A percentile compares a stretch with the other conserved stretches of the same genome.
These are phyloP conservation scores for Scomber colias DNA, from an alignment of 2,113 vertebrate genomes.

Conservation along the genomic window DNA sequence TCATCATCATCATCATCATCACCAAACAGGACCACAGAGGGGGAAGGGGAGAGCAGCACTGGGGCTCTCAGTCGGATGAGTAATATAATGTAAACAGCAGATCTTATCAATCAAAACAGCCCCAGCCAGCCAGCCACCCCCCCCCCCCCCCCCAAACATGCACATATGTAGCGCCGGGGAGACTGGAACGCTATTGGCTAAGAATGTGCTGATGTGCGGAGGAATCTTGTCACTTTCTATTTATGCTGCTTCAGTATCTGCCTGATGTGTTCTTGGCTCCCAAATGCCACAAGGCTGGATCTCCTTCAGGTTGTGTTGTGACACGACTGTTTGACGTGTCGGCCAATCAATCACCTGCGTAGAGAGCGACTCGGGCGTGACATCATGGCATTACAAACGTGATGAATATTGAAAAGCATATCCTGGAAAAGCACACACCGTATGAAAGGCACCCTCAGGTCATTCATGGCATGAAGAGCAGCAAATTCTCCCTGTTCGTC, in stretches of 20 bases:
- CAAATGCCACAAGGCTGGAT: not conserved
- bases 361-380: not conserved
- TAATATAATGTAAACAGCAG: constrained; percentile 56
- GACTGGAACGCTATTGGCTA: constrained; percentile 26
- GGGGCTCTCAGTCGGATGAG: constrained; percentile 28
- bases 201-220: constrained; percentile 37
- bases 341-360: constrained; percentile 10
- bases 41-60: constrained; percentile 20
- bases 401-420: not conserved
- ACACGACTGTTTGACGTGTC: constrained; percentile 19
- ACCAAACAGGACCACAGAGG: constrained; percentile 18
- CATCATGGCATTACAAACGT: not conserved
- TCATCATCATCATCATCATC: constrained; percentile 59
- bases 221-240: constrained; percentile 52
- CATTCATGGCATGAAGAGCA: constrained; percentile 95
- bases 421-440: constrained; percentile 82
- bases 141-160: constrained; percentile 7
- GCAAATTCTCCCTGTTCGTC: constrained; percentile 91
- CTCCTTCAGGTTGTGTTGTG: constrained; percentile 26
- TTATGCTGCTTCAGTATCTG: not conserved
- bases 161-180: not conserved
- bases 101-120: constrained; percentile 69
- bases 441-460: constrained; percentile 95
- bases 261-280: not conserved
- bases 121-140: not conserved